Base-by-base conservation (phyloP, 1,140 invertebrate genomes). In the Oryctes rhinoceros region DNA sequence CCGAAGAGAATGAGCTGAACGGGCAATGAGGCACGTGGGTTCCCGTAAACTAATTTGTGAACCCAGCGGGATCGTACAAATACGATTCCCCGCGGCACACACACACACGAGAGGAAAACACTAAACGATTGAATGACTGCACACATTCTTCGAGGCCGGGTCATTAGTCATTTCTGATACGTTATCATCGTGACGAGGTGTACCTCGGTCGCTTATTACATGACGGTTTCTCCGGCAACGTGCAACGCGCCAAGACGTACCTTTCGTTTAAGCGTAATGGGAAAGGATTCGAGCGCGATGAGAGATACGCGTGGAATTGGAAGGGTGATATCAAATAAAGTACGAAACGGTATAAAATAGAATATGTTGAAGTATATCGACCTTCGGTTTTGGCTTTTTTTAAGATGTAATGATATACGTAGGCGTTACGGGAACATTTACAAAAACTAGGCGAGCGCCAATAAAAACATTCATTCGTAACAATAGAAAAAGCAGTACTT, bases 1-100 rank as follows among this genome's bases (percentile, higher is more conserved):
- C 9, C 39, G 39, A 44, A 44, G n/a, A 59, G 53, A 59, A 59
- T 59, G 53, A 59, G n/a, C 53, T 59, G 53, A 59, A 59, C 53
- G 53, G 24, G 65, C 7, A 71, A 10, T 10, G 9, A 77, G 83
- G 83, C 85, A 84, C 85, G 85, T 85, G 85, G 83, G 80, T 82
- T 83, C 79, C 85, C 89, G 89, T 88, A 87, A 91, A 89, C 90
- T 90, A 91, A 91, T 91, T 91, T 91, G 90, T 91, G 90, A 89
- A 90, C 90, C 87, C 90, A 91, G 90, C 90, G 86, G 90, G 90
- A 85, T 86, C 90, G 90, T 90, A 89, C 90, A 91, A 91, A 91
- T 90, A 91, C 86, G 88, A 88, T 84, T 88, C 83, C 83, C 88
- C 15, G 53, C 53, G 53, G 53, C 53, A 59, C 53, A 59, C 53